A percentile compares a stretch with the other conserved stretches of the same genome.
Conservation (phyloP, 92 coral and sea anemone genomes). For the Heliopora coerulea region DNA sequence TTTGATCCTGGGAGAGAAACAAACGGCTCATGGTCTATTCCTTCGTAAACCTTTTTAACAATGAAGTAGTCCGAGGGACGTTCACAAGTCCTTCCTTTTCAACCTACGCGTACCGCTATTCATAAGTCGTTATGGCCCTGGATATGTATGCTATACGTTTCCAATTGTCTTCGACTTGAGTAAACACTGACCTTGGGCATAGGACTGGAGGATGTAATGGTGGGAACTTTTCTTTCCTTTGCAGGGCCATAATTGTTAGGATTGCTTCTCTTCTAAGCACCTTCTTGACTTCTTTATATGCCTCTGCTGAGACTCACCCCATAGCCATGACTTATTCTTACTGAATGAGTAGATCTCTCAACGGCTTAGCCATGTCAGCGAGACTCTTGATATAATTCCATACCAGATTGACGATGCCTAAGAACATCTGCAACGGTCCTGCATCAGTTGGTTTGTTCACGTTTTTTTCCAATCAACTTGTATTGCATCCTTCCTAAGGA, state of each 20-base stretch:
- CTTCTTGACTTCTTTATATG: slow-evolving; percentile 43
- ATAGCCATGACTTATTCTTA: slow-evolving; percentile 31
- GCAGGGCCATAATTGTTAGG: slow-evolving; percentile 36
- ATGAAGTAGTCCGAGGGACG: background rate
- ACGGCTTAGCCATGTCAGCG: slow-evolving; percentile 46
- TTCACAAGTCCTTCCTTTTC: slow-evolving; percentile 15
- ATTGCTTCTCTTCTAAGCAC: too few relatives aligned
- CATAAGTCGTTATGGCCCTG: slow-evolving; percentile 53
- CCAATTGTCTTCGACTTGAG: slow-evolving; percentile 56
- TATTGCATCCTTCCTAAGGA: slow-evolving; percentile 21
- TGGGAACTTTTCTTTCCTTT: slow-evolving; percentile 41
- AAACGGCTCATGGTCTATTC: slow-evolving; percentile 54
- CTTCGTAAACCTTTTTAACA: slow-evolving; percentile 27
- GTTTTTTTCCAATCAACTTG: slow-evolving; percentile 30
- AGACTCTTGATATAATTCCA: background rate
- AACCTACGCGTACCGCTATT: slow-evolving; percentile 26
- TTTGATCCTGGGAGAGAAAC: slow-evolving; percentile 33
- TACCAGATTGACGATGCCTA: slow-evolving; percentile 23
- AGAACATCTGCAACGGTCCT: slow-evolving; percentile 6
- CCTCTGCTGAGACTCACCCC: slow-evolving; percentile 47
- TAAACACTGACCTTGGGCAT: slow-evolving; percentile 56
- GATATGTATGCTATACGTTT: slow-evolving; percentile 56
- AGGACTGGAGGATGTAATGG: slow-evolving; percentile 58
- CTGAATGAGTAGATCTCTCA: slow-evolving; percentile 35
- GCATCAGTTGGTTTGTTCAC: slow-evolving; percentile 19